Base-by-base conservation (phyloP, 2,797 vertebrate genomes). In the Nasua narica region DNA sequence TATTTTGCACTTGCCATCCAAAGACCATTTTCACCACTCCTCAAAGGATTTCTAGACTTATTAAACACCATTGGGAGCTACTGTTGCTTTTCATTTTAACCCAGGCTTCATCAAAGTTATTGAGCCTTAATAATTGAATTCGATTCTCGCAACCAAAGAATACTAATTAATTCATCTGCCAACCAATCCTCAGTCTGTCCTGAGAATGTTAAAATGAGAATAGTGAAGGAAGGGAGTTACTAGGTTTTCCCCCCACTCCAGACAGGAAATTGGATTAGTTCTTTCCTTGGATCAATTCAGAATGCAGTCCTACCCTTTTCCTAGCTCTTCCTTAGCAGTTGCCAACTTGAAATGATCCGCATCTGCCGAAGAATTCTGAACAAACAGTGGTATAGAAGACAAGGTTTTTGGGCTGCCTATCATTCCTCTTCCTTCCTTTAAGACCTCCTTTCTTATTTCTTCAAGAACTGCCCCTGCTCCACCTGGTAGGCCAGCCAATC, bases 61-160 rank as follows among this genome's bases (percentile, higher is more conserved):
- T 67, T 91, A 70, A 95, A 94, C 40, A 70, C 48, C 72, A 85
- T 27, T 94, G 37, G 78, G n/a, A 79, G 8, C 35, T 91, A 27
- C 11, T 85, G 11, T 89, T 93, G 91, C 27, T 93, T 95, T 81
- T 89, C 56, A 74, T 82, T 93, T 72, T 78, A 65, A 78, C n/a
- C 54, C 60, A 29, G 50, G 29, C 25, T 82, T 89, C 72, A 29
- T 70, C 15, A 54, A 90, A 23, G 19, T 48, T 54, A 43, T 43
- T 52, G 86, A 84, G n/a, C 11, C 29, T 91, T 95, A 95, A 72
- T 91, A 78, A 94, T 5, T 60, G 92, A 90, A 65, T 70, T 95
- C 54, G 37, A 69, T 43, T 90, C 23, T n/a, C n/a, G 19, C 48
- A 79, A 70, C 13, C 77, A 70, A 95, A 84, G 43, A 70, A 83